phyloP scores from a whole-genome alignment of 1,140 invertebrate species.

The Stegodyphus mimosarum region DNA sequence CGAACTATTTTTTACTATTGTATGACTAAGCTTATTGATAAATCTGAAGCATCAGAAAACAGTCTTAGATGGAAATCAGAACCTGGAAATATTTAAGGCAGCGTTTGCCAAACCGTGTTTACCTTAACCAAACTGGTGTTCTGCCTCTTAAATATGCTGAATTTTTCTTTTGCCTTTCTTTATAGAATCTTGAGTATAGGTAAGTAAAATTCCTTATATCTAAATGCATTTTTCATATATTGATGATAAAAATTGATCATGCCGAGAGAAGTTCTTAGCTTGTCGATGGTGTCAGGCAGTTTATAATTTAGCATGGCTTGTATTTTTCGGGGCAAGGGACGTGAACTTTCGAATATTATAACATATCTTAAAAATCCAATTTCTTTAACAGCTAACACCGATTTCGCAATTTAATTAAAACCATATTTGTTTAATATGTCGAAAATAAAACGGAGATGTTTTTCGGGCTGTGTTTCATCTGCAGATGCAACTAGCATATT shows the following conservation, averaged over 20 bases:
- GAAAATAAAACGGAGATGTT: conserved; percentile 64
- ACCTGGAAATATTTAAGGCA: conserved; percentile 14
- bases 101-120: conserved; percentile 57
- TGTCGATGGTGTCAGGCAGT: no score
- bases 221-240: no score
- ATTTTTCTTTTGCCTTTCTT: no score
- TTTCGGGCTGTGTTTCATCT: conserved; percentile 65
- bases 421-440: conserved; percentile 62
- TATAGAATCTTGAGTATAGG: no score
- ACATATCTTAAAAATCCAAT: conserved; percentile 20
- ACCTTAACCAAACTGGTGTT: no score
- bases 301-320: no score
- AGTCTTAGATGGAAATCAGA: conserved; percentile 26
- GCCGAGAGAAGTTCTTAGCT: no score
- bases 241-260: no score
- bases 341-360: neutral
- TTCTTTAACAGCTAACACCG: conserved; percentile 5
- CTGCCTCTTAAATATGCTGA: no score
- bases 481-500: conserved; percentile 71
- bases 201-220: no score
- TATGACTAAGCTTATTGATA: conserved; percentile 44
- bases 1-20: conserved; percentile 17
- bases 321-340: no score
- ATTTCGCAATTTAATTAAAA: conserved; percentile 64
- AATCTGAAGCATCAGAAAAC: conserved; percentile 44